Base-by-base conservation (phyloP, 2,888 invertebrate genomes). In the Lasioglossum malachurum region DNA sequence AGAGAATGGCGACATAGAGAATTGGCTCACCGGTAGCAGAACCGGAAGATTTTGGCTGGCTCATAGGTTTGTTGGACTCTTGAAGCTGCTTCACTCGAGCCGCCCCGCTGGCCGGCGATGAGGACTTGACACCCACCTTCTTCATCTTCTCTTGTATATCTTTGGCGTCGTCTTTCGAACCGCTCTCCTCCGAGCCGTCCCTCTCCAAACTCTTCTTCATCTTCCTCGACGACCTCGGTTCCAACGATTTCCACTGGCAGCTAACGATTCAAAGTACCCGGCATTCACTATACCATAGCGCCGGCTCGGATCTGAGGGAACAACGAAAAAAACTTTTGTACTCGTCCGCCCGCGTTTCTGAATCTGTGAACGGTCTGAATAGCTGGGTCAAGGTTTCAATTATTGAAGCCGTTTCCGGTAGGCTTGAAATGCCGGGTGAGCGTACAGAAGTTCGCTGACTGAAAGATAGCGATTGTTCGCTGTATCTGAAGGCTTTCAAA, bases 21-120 rank as follows among this genome's bases (percentile, higher is more conserved):
- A 71, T 73, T n/a, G 53, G 79, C 92, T 93, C 88, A 94, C 95
- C 95, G n/a, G 95, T 95, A 46, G 95, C 94, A 27, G 95, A 95
- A 27, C 93, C 92, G 27, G 93, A 93, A 14, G 89, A 64, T 60
- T 60, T 79, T 74, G 82, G 82, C 71, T 84, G 80, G 7, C 67
- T 35, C 31, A 12, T 78, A 41, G 84, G 73, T 49, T 76, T 49
- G 75, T 76, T 83, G 44, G 86, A 77, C 5, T 87, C 79, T 27
- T 86, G 83, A 10, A 93, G 83, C 87, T 94, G 92, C 80, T 93
- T 93, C 14, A 94, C 91, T 49, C 91, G 91, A 46, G 90, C 92
- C 23, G 94, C 92, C 53, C 92, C 92, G 31, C 91, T 93, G 10
- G 92, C 88, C 14, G 94, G 89, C 19, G 94, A 91, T 16, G 90